A percentile compares a stretch with the other conserved stretches of the same genome.
phyloP scores from a whole-genome alignment of 92 coral and sea anemone genomes.

The Meandrina meandrites region DNA sequence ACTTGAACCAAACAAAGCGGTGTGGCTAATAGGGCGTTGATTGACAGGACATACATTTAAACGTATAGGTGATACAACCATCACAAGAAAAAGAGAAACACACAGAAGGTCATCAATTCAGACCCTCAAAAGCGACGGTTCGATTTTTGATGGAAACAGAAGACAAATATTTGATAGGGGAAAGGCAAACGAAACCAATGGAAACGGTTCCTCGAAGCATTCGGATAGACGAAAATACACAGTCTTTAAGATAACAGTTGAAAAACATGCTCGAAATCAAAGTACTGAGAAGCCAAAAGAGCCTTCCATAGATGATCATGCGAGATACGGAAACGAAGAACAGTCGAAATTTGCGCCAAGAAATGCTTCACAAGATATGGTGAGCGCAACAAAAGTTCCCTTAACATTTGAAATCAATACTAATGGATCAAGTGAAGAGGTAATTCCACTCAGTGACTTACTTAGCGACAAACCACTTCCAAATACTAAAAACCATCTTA shows the following conservation, averaged over 20 bases:
- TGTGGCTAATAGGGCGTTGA: neutral
- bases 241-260: conserved; percentile 10
- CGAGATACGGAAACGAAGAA: neutral
- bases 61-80: neutral
- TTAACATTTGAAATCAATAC: conserved; percentile 6
- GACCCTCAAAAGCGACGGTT: neutral
- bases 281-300: neutral
- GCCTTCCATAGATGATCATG: neutral
- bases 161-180: conserved; percentile 30
- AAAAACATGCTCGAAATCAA: conserved; percentile 16
- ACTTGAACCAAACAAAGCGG: neutral
- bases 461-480: conserved; percentile 10
- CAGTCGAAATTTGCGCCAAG: neutral
- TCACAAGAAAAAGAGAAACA: neutral
- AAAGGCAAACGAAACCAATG: conserved; percentile 2
- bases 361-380: neutral
- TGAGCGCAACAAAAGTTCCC: conserved; percentile 4
- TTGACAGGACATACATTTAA: neutral
- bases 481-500: neutral
- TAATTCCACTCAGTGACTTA: neutral
- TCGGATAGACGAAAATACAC: conserved; percentile 9
- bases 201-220: neutral
- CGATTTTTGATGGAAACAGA: neutral
- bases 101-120: conserved; percentile 9
- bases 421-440: neutral